Percentiles rank a stretch among this genome's conserved stretches.
Conservation (phyloP, 2,888 invertebrate genomes). For the Punctoribates punctum region DNA sequence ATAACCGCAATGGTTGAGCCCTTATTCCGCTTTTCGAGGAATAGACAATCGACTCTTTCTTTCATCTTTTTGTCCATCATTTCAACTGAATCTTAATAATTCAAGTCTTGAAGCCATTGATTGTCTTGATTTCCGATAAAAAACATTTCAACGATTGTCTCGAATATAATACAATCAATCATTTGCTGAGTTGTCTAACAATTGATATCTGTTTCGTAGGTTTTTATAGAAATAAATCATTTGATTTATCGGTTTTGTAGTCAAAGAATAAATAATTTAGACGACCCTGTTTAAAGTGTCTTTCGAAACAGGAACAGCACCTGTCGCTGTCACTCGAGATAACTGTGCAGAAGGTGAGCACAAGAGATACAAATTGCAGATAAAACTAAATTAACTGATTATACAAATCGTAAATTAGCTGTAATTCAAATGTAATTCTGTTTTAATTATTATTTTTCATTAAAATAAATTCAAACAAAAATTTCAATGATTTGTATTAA, state of each 20-base stretch:
- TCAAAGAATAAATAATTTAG: neutral
- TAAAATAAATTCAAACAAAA: no score
- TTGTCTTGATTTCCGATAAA: no score
- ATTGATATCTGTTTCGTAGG: neutral
- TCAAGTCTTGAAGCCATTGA: neutral
- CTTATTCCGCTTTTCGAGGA: neutral
- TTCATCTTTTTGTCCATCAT: neutral
- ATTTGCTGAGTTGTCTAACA: neutral
- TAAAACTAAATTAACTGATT: neutral
- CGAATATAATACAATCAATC: neutral
- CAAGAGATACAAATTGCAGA: conserved; percentile 2
- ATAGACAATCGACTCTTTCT: no score
- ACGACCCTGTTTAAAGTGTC: conserved; percentile 12
- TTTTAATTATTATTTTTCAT: no score
- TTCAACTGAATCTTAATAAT: neutral
- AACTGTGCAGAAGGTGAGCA: neutral
- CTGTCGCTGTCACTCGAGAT: conserved; percentile 30
- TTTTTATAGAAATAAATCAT: conserved; percentile 2
- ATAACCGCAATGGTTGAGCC: neutral
- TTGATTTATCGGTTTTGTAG: neutral
- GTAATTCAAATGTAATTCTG: no score
- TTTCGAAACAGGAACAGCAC: neutral
- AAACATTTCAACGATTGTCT: neutral
- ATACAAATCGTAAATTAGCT: neutral
- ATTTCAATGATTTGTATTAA: no score